phyloP scores from a whole-genome alignment of 1,140 invertebrate genomes.

The Anadara kagoshimensis region DNA sequence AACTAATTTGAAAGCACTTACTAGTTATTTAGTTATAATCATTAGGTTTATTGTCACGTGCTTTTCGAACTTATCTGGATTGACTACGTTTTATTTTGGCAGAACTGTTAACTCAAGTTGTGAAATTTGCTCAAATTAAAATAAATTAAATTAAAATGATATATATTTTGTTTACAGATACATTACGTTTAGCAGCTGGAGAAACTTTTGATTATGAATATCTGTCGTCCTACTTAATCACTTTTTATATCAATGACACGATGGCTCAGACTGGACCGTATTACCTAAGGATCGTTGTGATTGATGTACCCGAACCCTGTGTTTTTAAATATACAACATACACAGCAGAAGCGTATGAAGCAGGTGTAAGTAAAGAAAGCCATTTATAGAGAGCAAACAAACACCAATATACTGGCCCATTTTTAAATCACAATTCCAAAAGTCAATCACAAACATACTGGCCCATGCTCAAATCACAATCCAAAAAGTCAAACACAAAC shows the following conservation, averaged over 20 bases:
- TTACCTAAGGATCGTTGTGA: constrained; percentile 16
- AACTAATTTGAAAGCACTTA: no score
- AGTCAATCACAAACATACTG: background rate
- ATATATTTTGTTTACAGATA: constrained; percentile 33
- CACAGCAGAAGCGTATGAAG: constrained; percentile 19
- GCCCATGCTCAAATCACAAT: no score
- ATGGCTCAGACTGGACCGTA: constrained; percentile 27
- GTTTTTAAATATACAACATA: constrained; percentile 23
- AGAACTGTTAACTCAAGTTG: no score
- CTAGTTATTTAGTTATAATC: no score
- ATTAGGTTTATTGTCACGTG: no score
- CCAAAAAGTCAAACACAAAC: no score
- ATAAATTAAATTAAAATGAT: no score
- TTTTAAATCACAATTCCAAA: background rate
- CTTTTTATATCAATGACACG: constrained; percentile 27
- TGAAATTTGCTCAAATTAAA: no score
- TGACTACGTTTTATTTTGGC: no score
- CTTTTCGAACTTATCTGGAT: no score
- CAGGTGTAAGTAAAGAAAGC: constrained; percentile 17
- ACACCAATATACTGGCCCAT: no score
- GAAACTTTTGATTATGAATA: constrained; percentile 36
- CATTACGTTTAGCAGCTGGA: constrained; percentile 7
- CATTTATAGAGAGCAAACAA: background rate
- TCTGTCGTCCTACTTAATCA: constrained; percentile 12
- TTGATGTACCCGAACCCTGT: constrained; percentile 29